Base-by-base conservation (phyloP, 1,140 invertebrate genomes). In the Calosoma granatense region DNA sequence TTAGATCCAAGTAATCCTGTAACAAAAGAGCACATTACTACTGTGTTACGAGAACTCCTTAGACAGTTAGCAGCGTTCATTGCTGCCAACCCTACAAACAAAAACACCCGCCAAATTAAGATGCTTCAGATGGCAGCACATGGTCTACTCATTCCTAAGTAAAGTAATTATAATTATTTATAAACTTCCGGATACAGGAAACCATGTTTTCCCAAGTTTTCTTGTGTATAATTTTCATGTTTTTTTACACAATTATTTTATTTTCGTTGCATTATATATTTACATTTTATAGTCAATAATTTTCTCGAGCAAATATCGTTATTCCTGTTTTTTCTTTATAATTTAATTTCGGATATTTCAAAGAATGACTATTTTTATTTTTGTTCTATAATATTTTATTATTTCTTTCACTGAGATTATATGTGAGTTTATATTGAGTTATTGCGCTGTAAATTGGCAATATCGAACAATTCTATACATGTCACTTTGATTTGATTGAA, bases 101-200 rank as follows among this genome's bases (percentile, higher is more conserved):
- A 82, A 65, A 81, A 86, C 41, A 77, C 76, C 36, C 78, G 82
- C 41, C 79, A 83, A 60, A 81, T 93, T 65, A 83, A 82, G 65
- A 85, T 94, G 77, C 76, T 94, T 39, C 79, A 86, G 55, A 87
- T 92, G 85, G 88, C 86, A 36, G 81, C 86, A 2, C 82, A 86
- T 57, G 74, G 80, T 12, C 71, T 84, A 57, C 64, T 75, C 11
- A 57, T 36, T 36, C n/a, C 6, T 9, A 36, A 6, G 26, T n/a
- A 36, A 36, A 36, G n/a, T 36, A 36, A 36, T 36, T n/a, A 36
- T 36, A 36, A n/a, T 36, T 36, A 9, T 36, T 36, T 36, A 36
- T 36, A 36, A n/a, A n/a, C n/a, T n/a, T n/a, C n/a, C n/a, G n/a
- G n/a, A n/a, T n/a, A n/a, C n/a, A n/a, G n/a, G n/a, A n/a, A n/a